Percentiles rank a stretch among this genome's conserved stretches.
phyloP scores from a whole-genome alignment of 2,113 vertebrate species.

The Dipodomys stephensi region DNA sequence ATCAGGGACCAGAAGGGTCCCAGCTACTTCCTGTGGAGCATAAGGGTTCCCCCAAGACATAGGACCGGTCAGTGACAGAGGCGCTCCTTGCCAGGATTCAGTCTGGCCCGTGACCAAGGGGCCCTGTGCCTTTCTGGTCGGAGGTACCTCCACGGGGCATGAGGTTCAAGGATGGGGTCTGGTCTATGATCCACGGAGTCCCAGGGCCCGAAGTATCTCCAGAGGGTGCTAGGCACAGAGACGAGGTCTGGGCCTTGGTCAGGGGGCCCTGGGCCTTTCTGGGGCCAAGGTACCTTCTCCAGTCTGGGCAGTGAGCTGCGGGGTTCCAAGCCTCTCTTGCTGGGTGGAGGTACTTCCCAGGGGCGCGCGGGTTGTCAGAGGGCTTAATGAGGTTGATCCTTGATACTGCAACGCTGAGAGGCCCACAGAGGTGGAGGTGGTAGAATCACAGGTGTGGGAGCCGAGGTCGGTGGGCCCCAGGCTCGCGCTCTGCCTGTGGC shows the following conservation, averaged over 20 bases:
- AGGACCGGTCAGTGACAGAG: background rate
- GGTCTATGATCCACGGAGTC: background rate
- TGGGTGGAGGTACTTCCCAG: background rate
- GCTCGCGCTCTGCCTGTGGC: background rate
- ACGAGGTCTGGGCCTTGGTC: background rate
- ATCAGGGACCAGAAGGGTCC: background rate
- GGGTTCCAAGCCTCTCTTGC: background rate
- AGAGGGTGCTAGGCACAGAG: background rate
- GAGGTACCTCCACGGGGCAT: background rate
- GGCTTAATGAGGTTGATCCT: accelerated
- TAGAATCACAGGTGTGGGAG: accelerated
- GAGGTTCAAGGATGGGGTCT: background rate
- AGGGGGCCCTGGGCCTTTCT: background rate
- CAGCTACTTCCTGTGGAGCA: too few species aligned
- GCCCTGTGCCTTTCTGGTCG: background rate
- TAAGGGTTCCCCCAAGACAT: background rate
- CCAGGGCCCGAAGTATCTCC: background rate
- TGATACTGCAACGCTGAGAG: background rate
- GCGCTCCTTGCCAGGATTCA: background rate
- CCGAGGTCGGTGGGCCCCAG: accelerated
- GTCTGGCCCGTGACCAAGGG: background rate
- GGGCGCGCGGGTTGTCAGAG: background rate
- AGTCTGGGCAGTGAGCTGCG: background rate
- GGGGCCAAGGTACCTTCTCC: background rate
- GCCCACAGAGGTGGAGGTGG: accelerated